phyloP scores from a whole-genome alignment of 1,140 invertebrate genomes.

The Onthophagus taurus region DNA sequence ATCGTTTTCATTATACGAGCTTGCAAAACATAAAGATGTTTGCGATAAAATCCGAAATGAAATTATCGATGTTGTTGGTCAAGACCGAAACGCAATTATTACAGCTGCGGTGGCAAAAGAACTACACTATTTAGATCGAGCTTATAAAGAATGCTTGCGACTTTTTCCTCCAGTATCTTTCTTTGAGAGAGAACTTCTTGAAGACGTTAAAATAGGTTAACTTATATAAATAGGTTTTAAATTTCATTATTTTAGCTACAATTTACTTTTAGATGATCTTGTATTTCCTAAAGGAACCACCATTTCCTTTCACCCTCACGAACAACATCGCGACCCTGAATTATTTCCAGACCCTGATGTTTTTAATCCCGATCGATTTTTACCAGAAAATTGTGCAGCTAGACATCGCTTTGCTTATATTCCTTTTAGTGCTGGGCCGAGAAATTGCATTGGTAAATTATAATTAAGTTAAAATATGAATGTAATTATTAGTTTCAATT shows the following conservation, averaged over 20 bases:
- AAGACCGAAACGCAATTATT: conserved; percentile 36
- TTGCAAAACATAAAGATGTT: conserved; percentile 6
- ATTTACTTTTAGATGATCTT: conserved; percentile 8
- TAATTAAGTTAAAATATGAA: too few species aligned
- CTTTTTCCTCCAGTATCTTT: conserved; percentile 65
- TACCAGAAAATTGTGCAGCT: conserved; percentile 4
- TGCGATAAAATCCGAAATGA: conserved; percentile 37
- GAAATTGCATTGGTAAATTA: conserved; percentile 9
- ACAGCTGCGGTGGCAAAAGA: conserved; percentile 53
- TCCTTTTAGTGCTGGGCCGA: conserved; percentile 6
- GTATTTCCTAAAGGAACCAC: conserved; percentile 5
- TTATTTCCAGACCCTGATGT: conserved; percentile 3
- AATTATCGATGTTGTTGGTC: conserved; percentile 44
- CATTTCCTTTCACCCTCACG: conserved; percentile 5
- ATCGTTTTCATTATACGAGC: conserved; percentile 3
- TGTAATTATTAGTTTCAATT: too few species aligned
- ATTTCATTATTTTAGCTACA: too few species aligned
- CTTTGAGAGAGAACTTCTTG: conserved; percentile 50
- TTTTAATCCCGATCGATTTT: conserved; percentile 9
- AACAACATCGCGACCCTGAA: not conserved
- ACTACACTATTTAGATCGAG: conserved; percentile 64
- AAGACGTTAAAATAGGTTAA: conserved; percentile 52
- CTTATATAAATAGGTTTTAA: too few species aligned
- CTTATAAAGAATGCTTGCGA: conserved; percentile 57
- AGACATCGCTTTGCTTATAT: conserved; percentile 8